These are phyloP conservation scores for Lepus timidus DNA, from an alignment of 2,113 vertebrate species.

Conservation along the genomic window DNA sequence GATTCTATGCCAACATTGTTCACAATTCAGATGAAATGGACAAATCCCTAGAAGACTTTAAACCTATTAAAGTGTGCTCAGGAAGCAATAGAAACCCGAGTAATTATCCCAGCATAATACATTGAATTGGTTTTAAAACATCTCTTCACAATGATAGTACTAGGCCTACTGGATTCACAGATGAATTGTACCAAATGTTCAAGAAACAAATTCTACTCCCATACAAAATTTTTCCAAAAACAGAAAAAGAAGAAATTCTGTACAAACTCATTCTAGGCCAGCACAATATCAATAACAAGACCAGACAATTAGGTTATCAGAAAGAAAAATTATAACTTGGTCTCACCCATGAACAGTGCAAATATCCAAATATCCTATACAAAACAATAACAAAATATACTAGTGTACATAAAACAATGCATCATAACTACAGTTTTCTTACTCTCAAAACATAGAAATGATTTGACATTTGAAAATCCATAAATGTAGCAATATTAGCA, in stretches of 20 bases:
- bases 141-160: neutral
- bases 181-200: neutral
- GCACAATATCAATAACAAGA: neutral
- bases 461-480: neutral
- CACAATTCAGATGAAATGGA: neutral
- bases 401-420: neutral
- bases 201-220: neutral
- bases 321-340: slow-evolving; percentile 4
- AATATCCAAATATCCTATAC: neutral
- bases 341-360: neutral
- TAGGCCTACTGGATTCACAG: neutral
- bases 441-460: neutral
- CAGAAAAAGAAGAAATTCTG: neutral
- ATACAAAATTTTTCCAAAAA: neutral
- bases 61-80: neutral
- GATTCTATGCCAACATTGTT: neutral
- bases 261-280: neutral
- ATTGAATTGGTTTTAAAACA: slow-evolving; percentile 5
- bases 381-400: neutral
- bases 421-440: neutral
- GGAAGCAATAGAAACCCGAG: neutral
- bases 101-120: neutral
- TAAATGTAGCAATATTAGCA: neutral
- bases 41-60: neutral
- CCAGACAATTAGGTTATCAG: neutral